Conservation (phyloP, 2,888 invertebrate genomes). For the Epistrophe eligans region DNA sequence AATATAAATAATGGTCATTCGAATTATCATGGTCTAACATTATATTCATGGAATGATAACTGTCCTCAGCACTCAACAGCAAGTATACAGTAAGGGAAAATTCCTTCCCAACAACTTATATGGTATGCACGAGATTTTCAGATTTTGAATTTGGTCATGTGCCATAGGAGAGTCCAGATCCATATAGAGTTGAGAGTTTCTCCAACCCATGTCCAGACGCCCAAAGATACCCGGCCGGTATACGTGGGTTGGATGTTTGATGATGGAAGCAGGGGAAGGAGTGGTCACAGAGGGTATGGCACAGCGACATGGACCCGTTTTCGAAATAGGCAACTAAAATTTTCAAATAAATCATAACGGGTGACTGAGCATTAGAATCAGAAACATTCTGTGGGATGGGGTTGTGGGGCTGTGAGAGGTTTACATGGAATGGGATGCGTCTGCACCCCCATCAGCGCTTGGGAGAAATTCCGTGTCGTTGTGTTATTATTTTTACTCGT, state of each 20-base stretch:
- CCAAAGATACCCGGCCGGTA: conserved; percentile 56
- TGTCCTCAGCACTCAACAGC: conserved; percentile 72
- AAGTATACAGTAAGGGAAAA: conserved; percentile 58
- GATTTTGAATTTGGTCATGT: conserved; percentile 68
- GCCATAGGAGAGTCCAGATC: conserved; percentile 41
- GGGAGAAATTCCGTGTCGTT: conserved; percentile 74
- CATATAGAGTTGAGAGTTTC: conserved; percentile 24
- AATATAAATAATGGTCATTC: conserved; percentile 83
- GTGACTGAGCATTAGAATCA: conserved; percentile 74
- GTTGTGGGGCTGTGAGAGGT: neutral
- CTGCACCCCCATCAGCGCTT: conserved; percentile 53
- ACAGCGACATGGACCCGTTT: conserved; percentile 64
- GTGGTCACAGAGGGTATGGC: conserved; percentile 14
- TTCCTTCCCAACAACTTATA: conserved; percentile 69
- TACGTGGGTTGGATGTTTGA: neutral
- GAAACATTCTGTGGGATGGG: conserved; percentile 31
- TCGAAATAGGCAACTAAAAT: conserved; percentile 75
- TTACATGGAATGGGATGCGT: conserved; percentile 6
- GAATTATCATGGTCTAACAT: conserved; percentile 81
- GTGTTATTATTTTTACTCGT: conserved; percentile 75
- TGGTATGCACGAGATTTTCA: conserved; percentile 76
- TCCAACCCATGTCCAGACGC: conserved; percentile 28
- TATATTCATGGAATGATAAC: conserved; percentile 77
- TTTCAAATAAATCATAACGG: conserved; percentile 76
- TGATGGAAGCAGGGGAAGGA: neutral